Percentiles rank a stretch among this genome's conserved stretches.
These are phyloP conservation scores for Rhinoderma darwinii DNA, from an alignment of 2,113 vertebrate species.

Conservation along the genomic window DNA sequence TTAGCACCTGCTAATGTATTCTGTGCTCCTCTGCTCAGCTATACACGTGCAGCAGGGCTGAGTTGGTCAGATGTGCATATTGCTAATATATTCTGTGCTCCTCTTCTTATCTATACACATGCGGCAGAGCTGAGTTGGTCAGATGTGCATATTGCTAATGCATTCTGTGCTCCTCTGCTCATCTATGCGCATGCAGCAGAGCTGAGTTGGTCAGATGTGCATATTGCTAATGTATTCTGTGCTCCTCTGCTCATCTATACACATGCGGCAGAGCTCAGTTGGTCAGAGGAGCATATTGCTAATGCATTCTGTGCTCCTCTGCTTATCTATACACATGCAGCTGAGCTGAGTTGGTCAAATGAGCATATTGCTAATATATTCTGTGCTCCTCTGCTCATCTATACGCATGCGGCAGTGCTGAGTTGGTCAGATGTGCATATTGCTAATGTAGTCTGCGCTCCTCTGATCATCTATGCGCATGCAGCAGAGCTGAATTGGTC, in stretches of 20 bases:
- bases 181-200: background rate
- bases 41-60: background rate
- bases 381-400: no score
- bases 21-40: background rate
- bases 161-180: background rate
- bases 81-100: background rate
- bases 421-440: no score
- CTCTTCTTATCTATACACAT: background rate
- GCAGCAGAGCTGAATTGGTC: no score
- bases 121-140: background rate
- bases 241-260: background rate
- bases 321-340: background rate
- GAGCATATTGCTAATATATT: no score
- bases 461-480: no score
- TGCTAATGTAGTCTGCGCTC: no score
- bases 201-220: background rate
- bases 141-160: background rate
- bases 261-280: background rate
- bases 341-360: background rate
- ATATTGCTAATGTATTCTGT: background rate
- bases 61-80: background rate
- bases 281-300: background rate
- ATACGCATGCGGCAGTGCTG: no score
- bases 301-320: background rate
- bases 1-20: background rate